A percentile compares a stretch with the other conserved stretches of the same genome.
These are phyloP conservation scores for Morpho achilles DNA, from an alignment of 2,888 invertebrate species.

Conservation along the genomic window DNA sequence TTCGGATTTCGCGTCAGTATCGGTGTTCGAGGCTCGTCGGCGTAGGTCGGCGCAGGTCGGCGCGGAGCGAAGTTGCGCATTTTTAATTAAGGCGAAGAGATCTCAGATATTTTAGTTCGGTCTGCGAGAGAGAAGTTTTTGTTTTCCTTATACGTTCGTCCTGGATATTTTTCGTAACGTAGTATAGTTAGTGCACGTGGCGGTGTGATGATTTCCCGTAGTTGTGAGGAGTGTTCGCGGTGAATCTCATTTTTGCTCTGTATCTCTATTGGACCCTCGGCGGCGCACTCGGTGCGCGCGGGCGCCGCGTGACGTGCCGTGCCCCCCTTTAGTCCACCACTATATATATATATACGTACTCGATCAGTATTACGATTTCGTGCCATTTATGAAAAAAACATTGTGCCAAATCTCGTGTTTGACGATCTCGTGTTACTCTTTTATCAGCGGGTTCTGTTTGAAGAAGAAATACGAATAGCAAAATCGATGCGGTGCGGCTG, in stretches of 20 bases:
- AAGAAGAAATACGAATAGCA: too few relatives aligned
- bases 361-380: constrained; percentile 44
- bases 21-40: constrained; percentile 37
- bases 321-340: constrained; percentile 15
- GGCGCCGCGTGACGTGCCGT: constrained; percentile 33
- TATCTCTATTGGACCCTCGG: constrained; percentile 23
- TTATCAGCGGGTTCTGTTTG: constrained; percentile 11
- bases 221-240: constrained; percentile 30
- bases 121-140: constrained; percentile 29
- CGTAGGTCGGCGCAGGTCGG: constrained; percentile 48
- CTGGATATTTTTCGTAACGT: constrained; percentile 40
- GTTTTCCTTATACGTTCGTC: constrained; percentile 37
- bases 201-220: constrained; percentile 41
- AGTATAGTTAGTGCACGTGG: constrained; percentile 67
- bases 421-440: not conserved
- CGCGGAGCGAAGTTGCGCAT: constrained; percentile 65
- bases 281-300: constrained; percentile 18
- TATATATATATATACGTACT: constrained; percentile 8
- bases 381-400: constrained; percentile 38
- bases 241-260: constrained; percentile 42
- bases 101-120: constrained; percentile 73
- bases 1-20: constrained; percentile 45
- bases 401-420: constrained; percentile 42
- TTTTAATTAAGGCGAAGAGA: constrained; percentile 67
- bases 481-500: too few relatives aligned